phyloP scores from a whole-genome alignment of 1,140 invertebrate species.

The Camponotus vicinus region DNA sequence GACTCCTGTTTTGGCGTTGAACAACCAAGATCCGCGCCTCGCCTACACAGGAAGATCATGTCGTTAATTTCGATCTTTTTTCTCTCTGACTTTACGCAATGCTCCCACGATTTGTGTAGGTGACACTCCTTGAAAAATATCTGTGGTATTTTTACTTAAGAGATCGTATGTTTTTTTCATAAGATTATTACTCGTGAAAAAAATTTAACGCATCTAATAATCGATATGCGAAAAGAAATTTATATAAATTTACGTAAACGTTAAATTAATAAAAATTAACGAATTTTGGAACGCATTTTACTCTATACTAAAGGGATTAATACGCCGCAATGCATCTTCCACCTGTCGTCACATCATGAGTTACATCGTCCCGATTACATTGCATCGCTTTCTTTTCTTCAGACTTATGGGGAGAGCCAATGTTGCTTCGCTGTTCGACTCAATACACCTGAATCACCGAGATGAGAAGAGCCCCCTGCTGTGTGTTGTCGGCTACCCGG shows the following conservation, averaged over 20 bases:
- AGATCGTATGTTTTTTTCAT: conserved; percentile 14
- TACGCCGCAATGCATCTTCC: conserved; percentile 21
- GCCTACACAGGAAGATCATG: conserved; percentile 48
- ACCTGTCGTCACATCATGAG: conserved; percentile 51
- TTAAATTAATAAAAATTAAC: neutral
- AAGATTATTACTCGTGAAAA: neutral
- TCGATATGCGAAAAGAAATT: neutral
- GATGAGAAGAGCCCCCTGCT: conserved; percentile 75
- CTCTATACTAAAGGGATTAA: neutral
- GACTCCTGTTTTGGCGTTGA: conserved; percentile 59
- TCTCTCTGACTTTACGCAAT: conserved; percentile 26
- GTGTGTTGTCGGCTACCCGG: conserved; percentile 75
- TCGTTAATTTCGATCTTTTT: conserved; percentile 44
- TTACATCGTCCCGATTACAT: conserved; percentile 41
- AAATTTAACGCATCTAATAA: neutral
- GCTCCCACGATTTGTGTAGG: conserved; percentile 67
- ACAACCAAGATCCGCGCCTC: conserved; percentile 36
- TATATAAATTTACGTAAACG: neutral
- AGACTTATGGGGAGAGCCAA: conserved; percentile 34
- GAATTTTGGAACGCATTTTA: neutral
- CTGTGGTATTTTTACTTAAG: conserved; percentile 70
- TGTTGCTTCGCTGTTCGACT: conserved; percentile 42
- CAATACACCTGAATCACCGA: conserved; percentile 53
- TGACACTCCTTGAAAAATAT: conserved; percentile 65
- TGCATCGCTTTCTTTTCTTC: conserved; percentile 44